Evolutionary conservation across 2,113 vertebrate species (phyloP).

Genomic region (Hippocampus comes): DNA sequence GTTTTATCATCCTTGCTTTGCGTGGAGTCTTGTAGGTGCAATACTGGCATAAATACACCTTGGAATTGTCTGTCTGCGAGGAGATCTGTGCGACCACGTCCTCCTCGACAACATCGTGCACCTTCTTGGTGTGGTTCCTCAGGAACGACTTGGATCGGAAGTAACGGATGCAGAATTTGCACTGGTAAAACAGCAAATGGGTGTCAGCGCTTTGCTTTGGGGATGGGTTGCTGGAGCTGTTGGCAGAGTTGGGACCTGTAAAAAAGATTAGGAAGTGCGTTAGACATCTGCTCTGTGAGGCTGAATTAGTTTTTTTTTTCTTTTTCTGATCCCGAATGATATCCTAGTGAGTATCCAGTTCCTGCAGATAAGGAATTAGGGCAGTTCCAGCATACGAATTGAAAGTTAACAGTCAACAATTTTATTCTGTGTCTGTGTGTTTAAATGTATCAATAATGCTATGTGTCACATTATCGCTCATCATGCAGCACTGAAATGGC

Average conservation of each 20-base stretch:
- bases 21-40: slow-evolving; percentile 95
- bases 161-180: slow-evolving; percentile 97
- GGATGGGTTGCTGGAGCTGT: slow-evolving; percentile 78
- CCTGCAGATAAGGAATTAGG: too few species aligned
- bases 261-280: slow-evolving; percentile 24
- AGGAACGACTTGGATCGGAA: slow-evolving; percentile 96
- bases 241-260: slow-evolving; percentile 82
- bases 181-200: slow-evolving; percentile 91
- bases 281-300: not conserved
- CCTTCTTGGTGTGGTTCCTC: slow-evolving; percentile 90
- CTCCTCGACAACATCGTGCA: slow-evolving; percentile 79
- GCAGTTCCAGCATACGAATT: too few species aligned
- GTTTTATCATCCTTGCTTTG: slow-evolving; percentile 88
- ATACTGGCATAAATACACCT: slow-evolving; percentile 92
- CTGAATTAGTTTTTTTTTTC: not conserved
- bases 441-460: too few species aligned
- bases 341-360: not conserved
- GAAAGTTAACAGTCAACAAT: too few species aligned
- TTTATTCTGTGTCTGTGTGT: too few species aligned
- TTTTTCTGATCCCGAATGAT: not conserved
- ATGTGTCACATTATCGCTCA: too few species aligned
- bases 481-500: too few species aligned
- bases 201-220: slow-evolving; percentile 79
- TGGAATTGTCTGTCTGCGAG: slow-evolving; percentile 81
- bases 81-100: slow-evolving; percentile 72